Evolutionary conservation across 2,113 vertebrate species (phyloP), one percentile per base, ranked within the genome.

Genomic region (Phalacrocorax brasilianus): DNA sequence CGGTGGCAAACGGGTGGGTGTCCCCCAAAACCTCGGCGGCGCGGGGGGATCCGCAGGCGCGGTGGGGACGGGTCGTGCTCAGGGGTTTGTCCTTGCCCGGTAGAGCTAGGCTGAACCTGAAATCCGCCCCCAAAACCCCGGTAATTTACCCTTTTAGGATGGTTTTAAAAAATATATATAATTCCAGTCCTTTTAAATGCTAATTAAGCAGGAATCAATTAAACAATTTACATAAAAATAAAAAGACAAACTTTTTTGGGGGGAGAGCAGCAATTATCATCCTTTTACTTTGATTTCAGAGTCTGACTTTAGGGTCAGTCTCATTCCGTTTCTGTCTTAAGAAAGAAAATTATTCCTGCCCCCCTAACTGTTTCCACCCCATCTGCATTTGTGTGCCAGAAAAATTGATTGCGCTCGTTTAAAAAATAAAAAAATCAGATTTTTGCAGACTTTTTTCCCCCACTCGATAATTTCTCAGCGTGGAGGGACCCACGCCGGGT

Each of bases 1-100:
- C 5, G 0, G 7, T 23, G 58, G 14, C 4, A 73, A 52, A 79
- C 0, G 19, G 45, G 38, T 33, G 21, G 2, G 0, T 20, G 27
- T 45, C 19, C 42, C 67, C 40, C n/a, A 18, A 70, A 89, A 19
- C 3, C 6, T 45, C 4, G 6, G n/a, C 15, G 38, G 23, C 1
- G 9, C 1, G 3, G 35, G 8, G 24, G 30, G 18, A n/a, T 18
- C 33, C 1, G 11, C 9, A 5, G 63, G 42, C 2, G 8, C 7
- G 1, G 20, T n/a, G 74, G 44, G 40, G 32, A 21, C 8, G 42
- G n/a, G 0, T 32, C 0, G 2, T 13, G 40, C 35, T 42, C 23
- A 12, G 61, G 20, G 21, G 5, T 20, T 66, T 63, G n/a, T 59
- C 23, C 14, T 72, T 30, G 16, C 4, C 3, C 2, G 35, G 9